Evolutionary conservation across 2,113 vertebrate species (phyloP).

Genomic region (Formicarius rufipectus): DNA sequence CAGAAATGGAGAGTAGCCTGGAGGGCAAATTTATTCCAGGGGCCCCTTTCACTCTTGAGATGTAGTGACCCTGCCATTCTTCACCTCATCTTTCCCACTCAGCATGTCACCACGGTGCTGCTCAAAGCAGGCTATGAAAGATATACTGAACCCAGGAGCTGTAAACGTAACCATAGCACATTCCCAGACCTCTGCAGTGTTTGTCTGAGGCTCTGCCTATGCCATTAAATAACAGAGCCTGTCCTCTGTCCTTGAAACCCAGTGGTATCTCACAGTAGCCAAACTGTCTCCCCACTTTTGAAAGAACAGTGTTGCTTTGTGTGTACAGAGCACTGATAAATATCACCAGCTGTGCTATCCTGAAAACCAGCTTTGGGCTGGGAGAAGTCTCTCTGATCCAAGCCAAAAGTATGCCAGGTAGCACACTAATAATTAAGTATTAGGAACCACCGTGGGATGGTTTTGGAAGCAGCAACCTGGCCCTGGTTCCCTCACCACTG

Average conservation of each 20-base stretch:
- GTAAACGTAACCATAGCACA: neutral
- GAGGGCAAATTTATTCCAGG: neutral
- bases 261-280: neutral
- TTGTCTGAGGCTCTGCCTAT: neutral
- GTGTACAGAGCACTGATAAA: neutral
- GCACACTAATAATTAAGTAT: neutral
- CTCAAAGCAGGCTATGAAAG: neutral
- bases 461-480: neutral
- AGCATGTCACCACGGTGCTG: neutral
- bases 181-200: neutral
- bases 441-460: neutral
- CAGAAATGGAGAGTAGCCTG: neutral
- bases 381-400: neutral
- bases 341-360: neutral
- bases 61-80: neutral
- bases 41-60: neutral
- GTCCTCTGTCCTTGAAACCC: neutral
- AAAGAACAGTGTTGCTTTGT: rapidly evolving
- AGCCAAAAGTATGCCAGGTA: neutral
- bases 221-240: neutral
- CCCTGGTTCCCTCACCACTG: neutral
- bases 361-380: neutral
- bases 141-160: neutral
- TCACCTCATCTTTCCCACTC: neutral
- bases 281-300: neutral